Evolutionary conservation across 2,888 invertebrate genomes (phyloP), one percentile per base, ranked within the genome.

Genomic region (Galerucella nymphaeae): DNA sequence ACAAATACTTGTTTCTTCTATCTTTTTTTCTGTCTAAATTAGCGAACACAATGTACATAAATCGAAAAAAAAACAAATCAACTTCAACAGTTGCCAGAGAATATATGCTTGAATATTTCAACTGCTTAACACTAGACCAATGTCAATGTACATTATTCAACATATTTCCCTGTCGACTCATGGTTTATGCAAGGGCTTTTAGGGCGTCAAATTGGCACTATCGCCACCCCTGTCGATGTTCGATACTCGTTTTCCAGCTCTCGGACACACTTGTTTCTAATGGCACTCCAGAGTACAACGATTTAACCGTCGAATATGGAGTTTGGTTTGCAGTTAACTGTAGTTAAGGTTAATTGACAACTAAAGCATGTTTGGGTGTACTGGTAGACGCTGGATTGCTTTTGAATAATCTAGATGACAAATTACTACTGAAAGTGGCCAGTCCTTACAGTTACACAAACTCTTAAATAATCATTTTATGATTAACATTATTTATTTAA

Each of bases 41-140:
- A 41, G 16, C 20, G 23, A 63, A 63, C 30, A 59, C 59, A 14
- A 38, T 59, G 59, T 59, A 38, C 9, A 20, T 41, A 18, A 41
- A 14, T 66, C 20, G 14, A 23, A 50, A 74, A 38, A 30, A 30
- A 76, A 76, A n/a, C n/a, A n/a, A 75, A 70, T 67, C 66, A 62
- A 71, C 71, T 75, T 65, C 74, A 66, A 75, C 73, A 73, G 80
- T 80, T 80, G 79, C 80, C 81, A 83, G 81, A 83, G 83, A 62
- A 42, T 62, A 62, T 75, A 77, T 72, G 76, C 53, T 77, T 87
- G 84, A 86, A 87, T 87, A 86, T 86, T 87, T 86, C 84, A 86
- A 81, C 78, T 80, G 79, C 83, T 83, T 86, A 87, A 86, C 85
- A 86, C 87, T 86, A 87, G 86, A 87, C 87, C 86, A 85, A 83